phyloP scores from a whole-genome alignment of 2,888 invertebrate species.

The Cerceris ruficornis region DNA sequence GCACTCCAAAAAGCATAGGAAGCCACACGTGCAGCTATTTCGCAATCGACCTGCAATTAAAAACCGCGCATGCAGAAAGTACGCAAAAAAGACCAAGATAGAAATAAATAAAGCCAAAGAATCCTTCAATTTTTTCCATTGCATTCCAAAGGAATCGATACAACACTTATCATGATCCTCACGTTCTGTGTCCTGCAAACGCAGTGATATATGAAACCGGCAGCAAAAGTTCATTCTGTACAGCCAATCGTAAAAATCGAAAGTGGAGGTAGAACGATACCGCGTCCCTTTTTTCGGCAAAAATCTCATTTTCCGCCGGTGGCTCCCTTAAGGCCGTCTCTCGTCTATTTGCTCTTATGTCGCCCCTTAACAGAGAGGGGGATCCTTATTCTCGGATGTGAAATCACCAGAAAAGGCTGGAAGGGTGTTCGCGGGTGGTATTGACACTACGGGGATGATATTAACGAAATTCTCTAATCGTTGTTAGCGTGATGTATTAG shows the following conservation, averaged over 20 bases:
- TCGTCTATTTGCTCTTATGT: slow-evolving; percentile 8
- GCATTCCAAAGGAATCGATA: neutral
- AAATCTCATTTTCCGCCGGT: slow-evolving; percentile 18
- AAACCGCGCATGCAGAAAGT: too few relatives aligned
- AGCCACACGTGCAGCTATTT: too few relatives aligned
- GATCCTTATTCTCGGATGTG: slow-evolving; percentile 17
- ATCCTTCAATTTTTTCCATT: neutral
- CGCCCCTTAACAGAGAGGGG: slow-evolving; percentile 8
- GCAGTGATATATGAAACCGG: neutral
- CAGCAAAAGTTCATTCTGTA: neutral
- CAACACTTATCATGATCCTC: neutral
- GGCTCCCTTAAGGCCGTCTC: neutral
- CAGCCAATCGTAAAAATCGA: slow-evolving; percentile 18
- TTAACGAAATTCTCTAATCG: neutral
- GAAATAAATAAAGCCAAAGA: neutral
- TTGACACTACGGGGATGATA: too few relatives aligned
- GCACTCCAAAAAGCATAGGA: too few relatives aligned
- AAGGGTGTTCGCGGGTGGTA: too few relatives aligned
- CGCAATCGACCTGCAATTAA: too few relatives aligned
- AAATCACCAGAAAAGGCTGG: neutral
- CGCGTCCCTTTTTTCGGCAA: neutral
- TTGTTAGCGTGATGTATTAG: neutral
- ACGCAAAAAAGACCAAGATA: neutral
- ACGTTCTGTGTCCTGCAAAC: neutral
- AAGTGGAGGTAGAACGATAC: slow-evolving; percentile 14